A percentile compares a stretch with the other conserved stretches of the same genome.
phyloP scores from a whole-genome alignment of 2,113 vertebrate species.

The rat (Rattus norvegicus) region DNA sequence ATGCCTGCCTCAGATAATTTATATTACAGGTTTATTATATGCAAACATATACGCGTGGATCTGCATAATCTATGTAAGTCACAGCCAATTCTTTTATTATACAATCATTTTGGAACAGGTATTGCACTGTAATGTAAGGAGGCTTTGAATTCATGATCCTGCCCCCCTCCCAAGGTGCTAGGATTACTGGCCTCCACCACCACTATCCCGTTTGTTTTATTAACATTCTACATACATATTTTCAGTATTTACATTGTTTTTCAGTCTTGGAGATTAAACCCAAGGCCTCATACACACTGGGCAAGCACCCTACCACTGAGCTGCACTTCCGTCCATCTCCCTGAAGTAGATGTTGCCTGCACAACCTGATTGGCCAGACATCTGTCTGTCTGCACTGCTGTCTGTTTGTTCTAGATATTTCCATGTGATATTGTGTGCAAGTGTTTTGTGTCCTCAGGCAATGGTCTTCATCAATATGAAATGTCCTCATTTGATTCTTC shows the following conservation, averaged over 20 bases:
- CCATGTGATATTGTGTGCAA: background rate
- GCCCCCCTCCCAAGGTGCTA: background rate
- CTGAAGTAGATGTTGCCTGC: constrained; percentile 11
- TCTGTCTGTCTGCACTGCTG: background rate
- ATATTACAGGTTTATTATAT: constrained; percentile 43
- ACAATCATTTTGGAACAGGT: background rate
- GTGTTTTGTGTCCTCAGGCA: background rate
- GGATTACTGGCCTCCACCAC: background rate
- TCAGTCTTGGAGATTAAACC: background rate
- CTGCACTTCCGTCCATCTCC: background rate
- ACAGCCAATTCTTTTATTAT: background rate
- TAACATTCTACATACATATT: background rate
- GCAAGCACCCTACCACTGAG: background rate
- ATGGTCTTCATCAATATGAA: background rate
- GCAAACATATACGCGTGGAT: background rate
- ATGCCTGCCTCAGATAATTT: constrained; percentile 19
- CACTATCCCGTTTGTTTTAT: background rate
- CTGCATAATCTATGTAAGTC: background rate
- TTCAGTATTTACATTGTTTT: background rate
- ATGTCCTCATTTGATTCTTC: constrained; percentile 15
- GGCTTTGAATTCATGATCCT: background rate
- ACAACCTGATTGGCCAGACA: background rate
- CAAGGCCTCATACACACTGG: background rate
- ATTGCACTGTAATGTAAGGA: background rate
- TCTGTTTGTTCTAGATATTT: constrained; percentile 21